A percentile compares a stretch with the other conserved stretches of the same genome.
Conservation (phyloP, 1,140 invertebrate species). For the Anastrepha obliqua region DNA sequence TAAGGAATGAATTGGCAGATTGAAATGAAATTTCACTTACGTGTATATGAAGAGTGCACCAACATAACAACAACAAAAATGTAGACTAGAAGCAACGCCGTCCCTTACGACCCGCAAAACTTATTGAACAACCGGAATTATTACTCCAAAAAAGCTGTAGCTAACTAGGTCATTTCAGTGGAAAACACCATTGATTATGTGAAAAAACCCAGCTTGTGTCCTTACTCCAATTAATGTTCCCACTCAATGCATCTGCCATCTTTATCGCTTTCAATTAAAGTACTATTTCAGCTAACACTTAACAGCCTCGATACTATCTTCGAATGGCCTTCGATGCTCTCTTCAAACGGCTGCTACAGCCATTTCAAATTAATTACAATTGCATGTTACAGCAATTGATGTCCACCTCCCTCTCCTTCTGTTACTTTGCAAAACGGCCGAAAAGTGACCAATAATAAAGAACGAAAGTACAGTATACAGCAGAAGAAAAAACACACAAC, state of each 20-base stretch:
- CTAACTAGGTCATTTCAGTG: not conserved
- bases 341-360: not conserved
- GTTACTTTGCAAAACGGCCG: not conserved
- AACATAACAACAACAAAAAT: no score
- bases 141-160: no score
- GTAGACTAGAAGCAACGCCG: no score
- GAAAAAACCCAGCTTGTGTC: not conserved
- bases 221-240: not conserved
- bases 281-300: conserved; percentile 19
- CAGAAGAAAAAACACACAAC: not conserved
- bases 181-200: not conserved
- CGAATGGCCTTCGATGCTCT: not conserved
- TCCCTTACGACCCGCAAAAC: no score
- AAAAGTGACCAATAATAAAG: not conserved
- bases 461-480: not conserved
- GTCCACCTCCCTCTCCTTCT: not conserved
- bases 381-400: conserved; percentile 15
- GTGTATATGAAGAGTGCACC: no score
- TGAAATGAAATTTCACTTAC: no score
- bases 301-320: not conserved
- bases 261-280: conserved; percentile 47
- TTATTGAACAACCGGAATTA: no score
- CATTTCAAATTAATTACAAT: conserved; percentile 52
- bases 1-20: no score
- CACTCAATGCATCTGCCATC: not conserved